These are phyloP conservation scores for Neotoxoptera formosana DNA, from an alignment of 1,140 invertebrate genomes.

Conservation along the genomic window DNA sequence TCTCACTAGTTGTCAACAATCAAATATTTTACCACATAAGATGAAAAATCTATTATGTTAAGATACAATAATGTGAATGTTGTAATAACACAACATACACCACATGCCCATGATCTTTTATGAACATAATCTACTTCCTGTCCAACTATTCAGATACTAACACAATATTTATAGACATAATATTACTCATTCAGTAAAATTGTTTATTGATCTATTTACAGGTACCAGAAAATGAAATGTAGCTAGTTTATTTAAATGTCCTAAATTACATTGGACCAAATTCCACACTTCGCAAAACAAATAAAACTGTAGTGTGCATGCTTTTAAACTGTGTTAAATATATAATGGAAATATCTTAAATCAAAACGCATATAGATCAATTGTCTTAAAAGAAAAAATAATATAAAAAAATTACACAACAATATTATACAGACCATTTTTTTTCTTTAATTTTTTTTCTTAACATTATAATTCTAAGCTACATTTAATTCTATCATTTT, in stretches of 20 bases:
- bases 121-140: background rate
- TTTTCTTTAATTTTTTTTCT: conserved; percentile 48
- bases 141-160: background rate
- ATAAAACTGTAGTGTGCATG: background rate
- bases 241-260: background rate
- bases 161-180: background rate
- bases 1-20: background rate
- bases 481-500: conserved; percentile 48
- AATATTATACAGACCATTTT: conserved; percentile 38
- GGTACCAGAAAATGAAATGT: background rate
- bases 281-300: background rate
- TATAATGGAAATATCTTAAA: background rate
- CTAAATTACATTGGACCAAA: background rate
- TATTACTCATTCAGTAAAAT: background rate
- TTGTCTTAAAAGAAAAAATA: background rate
- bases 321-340: background rate
- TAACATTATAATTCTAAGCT: conserved; percentile 47
- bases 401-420: conserved; percentile 38
- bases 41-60: background rate
- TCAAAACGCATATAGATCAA: background rate
- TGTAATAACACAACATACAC: background rate
- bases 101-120: background rate
- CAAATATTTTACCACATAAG: background rate
- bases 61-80: background rate
- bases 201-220: background rate